Evolutionary conservation across 2,888 invertebrate species (phyloP), one percentile per base, ranked within the genome.

Genomic region (Ophion ellenae): DNA sequence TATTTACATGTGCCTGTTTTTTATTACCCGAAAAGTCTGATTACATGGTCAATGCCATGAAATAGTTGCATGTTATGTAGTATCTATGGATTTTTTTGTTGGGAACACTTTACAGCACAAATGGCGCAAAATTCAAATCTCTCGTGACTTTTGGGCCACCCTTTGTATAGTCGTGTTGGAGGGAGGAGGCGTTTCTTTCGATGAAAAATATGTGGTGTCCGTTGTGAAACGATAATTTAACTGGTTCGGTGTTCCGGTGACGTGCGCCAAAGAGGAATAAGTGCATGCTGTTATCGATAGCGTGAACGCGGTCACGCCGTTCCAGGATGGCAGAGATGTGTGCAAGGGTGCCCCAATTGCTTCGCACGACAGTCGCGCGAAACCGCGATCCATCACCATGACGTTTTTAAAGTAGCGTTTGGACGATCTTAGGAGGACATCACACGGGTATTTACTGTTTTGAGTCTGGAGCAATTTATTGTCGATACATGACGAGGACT

Each of bases 211-310:
- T 64, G 28, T 32, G 28, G 64, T 28, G 11, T 28, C 28, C 10
- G 28, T 28, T 53, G 14, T 4, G 53, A 53, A 53, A 53, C 14
- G 53, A 53, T 53, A 53, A 53, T 53, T 53, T 5, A 53, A 53
- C 53, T 14, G 53, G 4, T 53, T 53, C 53, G 53, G 17, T 61
- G 61, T 61, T 20, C 9, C 20, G 24, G 61, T 53, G 61, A 61
- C 20, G 28, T 64, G 64, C 32, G 64, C 28, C 28, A 64, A 64
- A 64, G 28, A 32, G 28, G 32, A 64, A 64, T 64, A 28, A 28
- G 53, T 53, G 11, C 28, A 28, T 64, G 32, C 32, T 64, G 28
- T 64, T 45, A 76, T 76, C 76, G 76, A 74, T 64, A 74, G 71
- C 36, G 61, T 36, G 66, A 14, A 45, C 64, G 24, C 61, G 71